A percentile compares a stretch with the other conserved stretches of the same genome.
Evolutionary conservation across 2,797 vertebrate genomes (phyloP).

Genomic region (Ptychadena robeensis): DNA sequence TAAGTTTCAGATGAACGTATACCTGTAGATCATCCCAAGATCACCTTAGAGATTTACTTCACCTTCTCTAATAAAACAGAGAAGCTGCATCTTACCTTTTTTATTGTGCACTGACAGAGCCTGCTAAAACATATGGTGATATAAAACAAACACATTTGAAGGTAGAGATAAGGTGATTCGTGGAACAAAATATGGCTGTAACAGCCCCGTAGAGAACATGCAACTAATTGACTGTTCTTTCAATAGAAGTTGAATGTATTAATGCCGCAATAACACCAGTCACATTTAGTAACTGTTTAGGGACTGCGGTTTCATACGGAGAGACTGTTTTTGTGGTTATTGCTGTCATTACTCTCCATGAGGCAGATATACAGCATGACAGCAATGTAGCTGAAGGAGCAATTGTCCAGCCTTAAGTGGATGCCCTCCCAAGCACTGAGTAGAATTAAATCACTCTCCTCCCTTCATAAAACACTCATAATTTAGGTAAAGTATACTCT

Average conservation of each 20-base stretch:
- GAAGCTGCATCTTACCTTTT: conserved; percentile 1
- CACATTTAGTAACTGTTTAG: conserved; percentile 61
- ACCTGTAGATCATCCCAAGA: conserved; percentile 12
- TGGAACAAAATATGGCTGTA: conserved; percentile 46
- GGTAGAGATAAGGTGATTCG: conserved; percentile 49
- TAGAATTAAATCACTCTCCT: background rate
- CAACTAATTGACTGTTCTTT: conserved; percentile 60
- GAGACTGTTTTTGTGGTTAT: conserved; percentile 54
- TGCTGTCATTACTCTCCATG: conserved; percentile 57
- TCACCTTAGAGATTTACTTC: background rate
- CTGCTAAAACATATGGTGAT: conserved; percentile 39
- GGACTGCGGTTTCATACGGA: conserved; percentile 57
- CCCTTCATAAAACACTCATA: conserved; percentile 15
- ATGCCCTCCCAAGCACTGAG: background rate
- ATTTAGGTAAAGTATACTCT: conserved; percentile 5
- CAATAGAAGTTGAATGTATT: conserved; percentile 61
- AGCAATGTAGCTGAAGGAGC: conserved; percentile 35
- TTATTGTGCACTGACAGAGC: conserved; percentile 1
- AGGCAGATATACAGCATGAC: conserved; percentile 49
- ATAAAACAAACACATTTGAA: conserved; percentile 47
- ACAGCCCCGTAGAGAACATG: conserved; percentile 43
- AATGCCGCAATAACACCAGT: conserved; percentile 61
- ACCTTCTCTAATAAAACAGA: background rate
- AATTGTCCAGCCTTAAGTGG: conserved; percentile 26
- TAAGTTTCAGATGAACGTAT: background rate